Conservation (phyloP, 92 coral and sea anemone genomes). For the Muricea muricata region DNA sequence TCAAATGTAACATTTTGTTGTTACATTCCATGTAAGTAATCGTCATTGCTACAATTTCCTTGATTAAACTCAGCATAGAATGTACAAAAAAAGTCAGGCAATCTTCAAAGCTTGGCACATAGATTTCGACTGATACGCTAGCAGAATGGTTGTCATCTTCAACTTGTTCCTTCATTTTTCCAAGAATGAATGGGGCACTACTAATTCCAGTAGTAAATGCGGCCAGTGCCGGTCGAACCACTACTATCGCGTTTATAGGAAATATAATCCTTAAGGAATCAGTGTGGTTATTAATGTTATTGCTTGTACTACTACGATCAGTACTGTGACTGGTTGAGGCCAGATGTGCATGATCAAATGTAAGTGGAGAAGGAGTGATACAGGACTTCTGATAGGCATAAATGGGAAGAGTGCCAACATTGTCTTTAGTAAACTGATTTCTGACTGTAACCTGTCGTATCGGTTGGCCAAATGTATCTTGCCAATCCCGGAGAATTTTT, state of each 20-base stretch:
- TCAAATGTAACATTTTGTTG: neutral
- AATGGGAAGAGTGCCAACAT: slow-evolving; percentile 65
- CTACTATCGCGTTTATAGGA: neutral
- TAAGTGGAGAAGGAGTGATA: slow-evolving; percentile 23
- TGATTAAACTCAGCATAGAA: neutral
- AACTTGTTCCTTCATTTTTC: neutral
- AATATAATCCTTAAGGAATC: neutral
- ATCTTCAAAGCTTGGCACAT: slow-evolving; percentile 15
- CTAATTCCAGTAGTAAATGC: neutral
- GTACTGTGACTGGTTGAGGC: neutral
- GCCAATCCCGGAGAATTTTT: slow-evolving; percentile 54
- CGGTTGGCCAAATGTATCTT: slow-evolving; percentile 51
- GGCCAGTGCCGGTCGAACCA: neutral
- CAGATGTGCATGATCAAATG: neutral
- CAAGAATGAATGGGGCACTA: slow-evolving; percentile 38
- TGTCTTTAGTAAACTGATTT: slow-evolving; percentile 56
- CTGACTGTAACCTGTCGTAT: slow-evolving; percentile 52
- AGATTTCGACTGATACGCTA: neutral
- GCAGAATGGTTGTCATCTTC: neutral
- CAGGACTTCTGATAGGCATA: slow-evolving; percentile 43
- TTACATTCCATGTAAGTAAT: neutral
- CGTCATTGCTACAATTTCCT: neutral
- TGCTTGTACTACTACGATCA: neutral
- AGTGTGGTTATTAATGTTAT: neutral
- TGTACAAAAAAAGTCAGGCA: slow-evolving; percentile 17